Evolutionary conservation across 2,888 invertebrate genomes (phyloP), one percentile per base, ranked within the genome.

Genomic region (Clepsis dumicolana): DNA sequence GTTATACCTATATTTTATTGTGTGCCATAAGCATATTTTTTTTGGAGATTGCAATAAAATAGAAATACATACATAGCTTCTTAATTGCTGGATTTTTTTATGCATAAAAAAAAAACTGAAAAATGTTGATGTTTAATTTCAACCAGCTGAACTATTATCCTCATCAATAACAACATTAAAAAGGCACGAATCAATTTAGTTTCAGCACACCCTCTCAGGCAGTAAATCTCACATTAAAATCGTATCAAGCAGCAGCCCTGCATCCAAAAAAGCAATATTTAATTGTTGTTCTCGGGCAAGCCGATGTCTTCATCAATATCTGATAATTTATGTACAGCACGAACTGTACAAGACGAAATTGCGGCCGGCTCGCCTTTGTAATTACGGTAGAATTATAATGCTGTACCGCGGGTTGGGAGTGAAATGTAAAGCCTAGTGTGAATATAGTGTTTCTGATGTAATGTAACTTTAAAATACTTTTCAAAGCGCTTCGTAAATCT

Each of bases 341-440:
- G 93, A 91, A 88, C 90, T 82, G 83, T 90, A 91, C 92, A 91
- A 92, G 93, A 89, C 90, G 89, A 92, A 93, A 93, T 93, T 91
- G 94, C 94, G 94, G 94, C 94, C 94, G 95, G 94, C 94, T 94
- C 93, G 93, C 88, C 90, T 92, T 91, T 92, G 92, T 92, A 93
- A 93, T 93, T 93, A 93, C 90, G 88, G 88, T 88, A 89, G 88
- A 90, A 93, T 93, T 93, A 93, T 92, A 93, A 92, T 89, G 86
- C 88, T 86, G 84, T 89, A 90, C 91, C 90, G 90, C 89, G 77
- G 90, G 84, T 84, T 83, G 82, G 83, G 81, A 80, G 56, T 35
- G 35, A 35, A 44, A 32, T 27, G 50, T 24, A 48, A 16, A 44
- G 59, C 53, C 59, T 53, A 56, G 18, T 41, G 21, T 16, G 29